Percentiles rank a stretch among this genome's conserved stretches.
phyloP scores from a whole-genome alignment of 2,113 vertebrate species.

The Cryptotis parvus region DNA sequence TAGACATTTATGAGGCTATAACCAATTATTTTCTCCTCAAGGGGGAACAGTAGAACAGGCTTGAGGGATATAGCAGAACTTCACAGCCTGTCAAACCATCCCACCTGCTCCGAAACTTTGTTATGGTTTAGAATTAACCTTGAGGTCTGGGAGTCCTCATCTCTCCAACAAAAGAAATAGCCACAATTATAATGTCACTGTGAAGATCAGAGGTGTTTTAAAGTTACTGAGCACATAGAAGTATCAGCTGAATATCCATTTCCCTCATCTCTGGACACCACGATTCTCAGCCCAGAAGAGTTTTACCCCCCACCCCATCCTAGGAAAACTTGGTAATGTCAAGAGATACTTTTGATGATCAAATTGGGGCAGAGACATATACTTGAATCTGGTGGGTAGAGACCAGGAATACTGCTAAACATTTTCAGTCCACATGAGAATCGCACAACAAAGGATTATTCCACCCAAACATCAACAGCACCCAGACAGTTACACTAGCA shows the following conservation, averaged over 20 bases:
- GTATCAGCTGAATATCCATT: background rate
- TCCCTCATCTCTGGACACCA: background rate
- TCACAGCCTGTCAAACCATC: background rate
- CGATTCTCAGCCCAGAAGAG: background rate
- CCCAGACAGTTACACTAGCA: background rate
- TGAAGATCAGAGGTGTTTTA: background rate
- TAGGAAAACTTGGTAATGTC: background rate
- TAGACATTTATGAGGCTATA: conserved; percentile 70
- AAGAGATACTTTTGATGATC: background rate
- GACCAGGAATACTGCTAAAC: background rate
- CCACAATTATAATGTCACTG: background rate
- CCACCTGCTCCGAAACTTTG: conserved; percentile 6
- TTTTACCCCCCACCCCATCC: background rate
- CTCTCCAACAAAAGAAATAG: conserved; percentile 26
- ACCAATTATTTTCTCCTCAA: conserved; percentile 41
- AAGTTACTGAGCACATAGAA: background rate
- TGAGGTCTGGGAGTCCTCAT: background rate
- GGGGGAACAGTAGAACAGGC: background rate
- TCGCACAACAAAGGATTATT: background rate
- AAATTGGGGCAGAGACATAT: background rate
- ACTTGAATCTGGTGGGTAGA: background rate
- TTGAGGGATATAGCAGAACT: background rate
- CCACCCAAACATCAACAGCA: background rate
- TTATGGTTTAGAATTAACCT: conserved; percentile 15
- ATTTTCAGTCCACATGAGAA: background rate